Evolutionary conservation across 2,113 vertebrate genomes (phyloP).

Genomic region (Amazona guildingii): DNA sequence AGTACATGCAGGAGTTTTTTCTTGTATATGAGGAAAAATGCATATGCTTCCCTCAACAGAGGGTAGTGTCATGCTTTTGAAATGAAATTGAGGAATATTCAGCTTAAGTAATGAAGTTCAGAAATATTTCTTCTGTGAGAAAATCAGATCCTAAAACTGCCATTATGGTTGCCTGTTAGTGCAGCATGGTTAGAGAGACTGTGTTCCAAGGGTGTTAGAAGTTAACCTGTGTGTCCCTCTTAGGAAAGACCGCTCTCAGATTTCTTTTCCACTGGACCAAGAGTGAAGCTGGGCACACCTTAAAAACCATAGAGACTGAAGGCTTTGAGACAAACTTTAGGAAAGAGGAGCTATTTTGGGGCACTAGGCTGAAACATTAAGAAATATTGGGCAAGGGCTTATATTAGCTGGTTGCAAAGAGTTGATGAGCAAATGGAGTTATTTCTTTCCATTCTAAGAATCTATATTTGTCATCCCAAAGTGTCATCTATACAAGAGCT

Average conservation of each 20-base stretch:
- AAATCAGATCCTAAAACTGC: not conserved
- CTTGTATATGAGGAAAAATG: not conserved
- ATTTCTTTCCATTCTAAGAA: not conserved
- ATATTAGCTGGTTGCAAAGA: not conserved
- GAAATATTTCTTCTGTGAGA: not conserved
- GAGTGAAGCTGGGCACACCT: not conserved
- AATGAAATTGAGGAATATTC: not conserved
- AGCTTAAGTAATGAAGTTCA: not conserved
- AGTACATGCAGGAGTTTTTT: not conserved
- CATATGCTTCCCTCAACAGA: not conserved
- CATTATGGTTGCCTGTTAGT: fast-evolving
- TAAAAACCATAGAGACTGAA: not conserved
- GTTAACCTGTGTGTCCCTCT: not conserved
- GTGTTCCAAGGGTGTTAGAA: not conserved
- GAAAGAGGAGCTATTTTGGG: not conserved
- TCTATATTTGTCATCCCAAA: not conserved
- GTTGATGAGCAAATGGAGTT: not conserved
- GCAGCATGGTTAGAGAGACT: not conserved
- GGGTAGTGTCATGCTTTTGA: not conserved
- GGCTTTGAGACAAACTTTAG: not conserved
- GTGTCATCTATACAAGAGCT: not conserved
- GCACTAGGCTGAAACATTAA: not conserved
- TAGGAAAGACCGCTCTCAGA: not conserved
- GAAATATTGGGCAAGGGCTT: not conserved
- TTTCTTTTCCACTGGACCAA: not conserved